These are phyloP conservation scores for Congeria kusceri DNA, from an alignment of 2,888 invertebrate genomes.

Conservation along the genomic window DNA sequence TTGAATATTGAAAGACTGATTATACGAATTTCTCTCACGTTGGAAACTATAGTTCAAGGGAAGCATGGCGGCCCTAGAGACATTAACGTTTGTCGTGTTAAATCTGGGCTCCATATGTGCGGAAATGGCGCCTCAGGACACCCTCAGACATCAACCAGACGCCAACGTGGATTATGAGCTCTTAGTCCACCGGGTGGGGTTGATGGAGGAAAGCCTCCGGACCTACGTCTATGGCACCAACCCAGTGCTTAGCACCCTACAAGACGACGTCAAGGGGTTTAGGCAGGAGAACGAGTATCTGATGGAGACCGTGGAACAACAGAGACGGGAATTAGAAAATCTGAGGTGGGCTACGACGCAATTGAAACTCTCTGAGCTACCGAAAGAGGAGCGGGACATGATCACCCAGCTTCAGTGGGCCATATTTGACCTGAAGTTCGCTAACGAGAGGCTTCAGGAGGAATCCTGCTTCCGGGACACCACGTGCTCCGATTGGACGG, in stretches of 20 bases:
- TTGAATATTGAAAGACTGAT: no score
- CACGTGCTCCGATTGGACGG: slow-evolving; percentile 45
- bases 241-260: slow-evolving; percentile 19
- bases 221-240: slow-evolving; percentile 32
- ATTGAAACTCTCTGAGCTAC: slow-evolving; percentile 15
- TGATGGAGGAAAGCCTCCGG: slow-evolving; percentile 41
- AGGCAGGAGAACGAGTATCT: slow-evolving; percentile 19
- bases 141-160: neutral
- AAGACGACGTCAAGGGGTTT: slow-evolving; percentile 28
- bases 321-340: slow-evolving; percentile 21
- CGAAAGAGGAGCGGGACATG: slow-evolving; percentile 43
- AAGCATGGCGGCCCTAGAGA: no score
- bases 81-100: no score
- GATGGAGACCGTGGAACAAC: slow-evolving; percentile 18
- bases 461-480: slow-evolving; percentile 39
- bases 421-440: slow-evolving; percentile 49
- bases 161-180: slow-evolving; percentile 14
- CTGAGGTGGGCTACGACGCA: slow-evolving; percentile 44
- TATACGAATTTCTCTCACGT: no score
- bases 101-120: no score
- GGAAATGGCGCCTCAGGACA: neutral
- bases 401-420: slow-evolving; percentile 55
- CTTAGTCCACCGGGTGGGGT: slow-evolving; percentile 30
- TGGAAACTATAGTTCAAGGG: no score
- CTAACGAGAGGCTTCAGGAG: slow-evolving; percentile 35